phyloP scores from a whole-genome alignment of 2,888 invertebrate genomes.

The Adelphocoris suturalis region DNA sequence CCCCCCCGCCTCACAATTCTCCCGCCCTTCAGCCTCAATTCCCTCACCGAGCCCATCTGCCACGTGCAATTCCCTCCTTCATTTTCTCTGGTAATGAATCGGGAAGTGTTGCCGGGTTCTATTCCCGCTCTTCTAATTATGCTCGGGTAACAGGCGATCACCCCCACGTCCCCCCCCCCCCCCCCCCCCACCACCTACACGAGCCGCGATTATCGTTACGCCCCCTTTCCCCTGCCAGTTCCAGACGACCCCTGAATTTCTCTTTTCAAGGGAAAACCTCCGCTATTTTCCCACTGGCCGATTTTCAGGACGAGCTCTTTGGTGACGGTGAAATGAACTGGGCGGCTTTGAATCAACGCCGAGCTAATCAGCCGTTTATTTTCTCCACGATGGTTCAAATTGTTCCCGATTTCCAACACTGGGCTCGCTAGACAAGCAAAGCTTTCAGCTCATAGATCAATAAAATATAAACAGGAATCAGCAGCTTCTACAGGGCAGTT shows the following conservation, averaged over 20 bases:
- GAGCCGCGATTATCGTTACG: background rate
- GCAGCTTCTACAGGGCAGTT: no score
- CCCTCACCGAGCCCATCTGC: slow-evolving; percentile 1
- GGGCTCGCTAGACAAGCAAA: no score
- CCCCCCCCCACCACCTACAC: background rate
- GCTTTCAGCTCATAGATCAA: no score
- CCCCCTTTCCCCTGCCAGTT: background rate
- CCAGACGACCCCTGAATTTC: background rate
- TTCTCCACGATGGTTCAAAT: no score
- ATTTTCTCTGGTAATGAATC: slow-evolving; percentile 50
- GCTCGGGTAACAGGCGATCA: slow-evolving; percentile 13
- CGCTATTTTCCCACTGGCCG: no score
- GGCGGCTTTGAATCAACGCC: no score
- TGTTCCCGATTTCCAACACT: no score
- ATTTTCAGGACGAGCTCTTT: no score
- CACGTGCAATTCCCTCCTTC: slow-evolving; percentile 54
- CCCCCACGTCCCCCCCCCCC: background rate
- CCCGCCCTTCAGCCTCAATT: background rate
- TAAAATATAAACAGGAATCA: no score
- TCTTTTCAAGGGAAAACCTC: no score
- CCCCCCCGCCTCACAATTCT: background rate
- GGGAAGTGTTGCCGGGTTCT: slow-evolving; percentile 46
- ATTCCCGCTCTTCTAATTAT: slow-evolving; percentile 17
- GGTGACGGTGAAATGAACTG: no score
- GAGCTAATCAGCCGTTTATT: no score